Evolutionary conservation across 1,140 invertebrate species (phyloP).

Genomic region (Luehdorfia chinensis): DNA sequence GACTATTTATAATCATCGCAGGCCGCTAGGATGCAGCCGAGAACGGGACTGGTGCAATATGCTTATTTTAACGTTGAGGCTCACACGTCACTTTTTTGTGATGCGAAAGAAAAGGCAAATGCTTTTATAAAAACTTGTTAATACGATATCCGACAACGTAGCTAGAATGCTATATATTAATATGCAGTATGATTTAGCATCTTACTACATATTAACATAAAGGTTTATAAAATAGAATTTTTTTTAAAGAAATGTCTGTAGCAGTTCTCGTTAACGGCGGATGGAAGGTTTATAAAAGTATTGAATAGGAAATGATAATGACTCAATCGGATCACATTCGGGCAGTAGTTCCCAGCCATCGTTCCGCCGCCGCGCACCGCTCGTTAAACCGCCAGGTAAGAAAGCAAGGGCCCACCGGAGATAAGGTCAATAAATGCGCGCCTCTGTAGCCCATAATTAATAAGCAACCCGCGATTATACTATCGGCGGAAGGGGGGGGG

Average conservation of each 20-base stretch:
- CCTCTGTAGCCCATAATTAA: slow-evolving; percentile 55
- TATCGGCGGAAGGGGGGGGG: slow-evolving; percentile 21
- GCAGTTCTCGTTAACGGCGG: no score
- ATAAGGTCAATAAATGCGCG: slow-evolving; percentile 66
- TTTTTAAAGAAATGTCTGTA: no score
- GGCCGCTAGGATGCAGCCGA: no score
- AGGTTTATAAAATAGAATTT: no score
- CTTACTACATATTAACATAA: no score
- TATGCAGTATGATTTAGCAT: no score
- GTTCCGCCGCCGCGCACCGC: slow-evolving; percentile 45
- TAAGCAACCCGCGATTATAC: slow-evolving; percentile 41
- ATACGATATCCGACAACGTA: no score
- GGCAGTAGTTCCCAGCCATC: slow-evolving; percentile 22
- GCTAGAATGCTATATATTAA: no score
- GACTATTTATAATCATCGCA: slow-evolving; percentile 63
- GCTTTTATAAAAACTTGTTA: no score
- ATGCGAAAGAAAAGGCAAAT: background rate
- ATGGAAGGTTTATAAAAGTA: no score
- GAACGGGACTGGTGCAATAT: no score
- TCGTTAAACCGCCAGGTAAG: slow-evolving; percentile 45
- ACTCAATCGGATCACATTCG: slow-evolving; percentile 23
- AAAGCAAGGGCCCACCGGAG: slow-evolving; percentile 56
- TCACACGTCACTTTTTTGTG: slow-evolving; percentile 24
- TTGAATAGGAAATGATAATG: slow-evolving; percentile 24
- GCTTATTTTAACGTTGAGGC: slow-evolving; percentile 44